Evolutionary conservation across 2,888 invertebrate species (phyloP).

Genomic region (Brachynemurus nebulosus): DNA sequence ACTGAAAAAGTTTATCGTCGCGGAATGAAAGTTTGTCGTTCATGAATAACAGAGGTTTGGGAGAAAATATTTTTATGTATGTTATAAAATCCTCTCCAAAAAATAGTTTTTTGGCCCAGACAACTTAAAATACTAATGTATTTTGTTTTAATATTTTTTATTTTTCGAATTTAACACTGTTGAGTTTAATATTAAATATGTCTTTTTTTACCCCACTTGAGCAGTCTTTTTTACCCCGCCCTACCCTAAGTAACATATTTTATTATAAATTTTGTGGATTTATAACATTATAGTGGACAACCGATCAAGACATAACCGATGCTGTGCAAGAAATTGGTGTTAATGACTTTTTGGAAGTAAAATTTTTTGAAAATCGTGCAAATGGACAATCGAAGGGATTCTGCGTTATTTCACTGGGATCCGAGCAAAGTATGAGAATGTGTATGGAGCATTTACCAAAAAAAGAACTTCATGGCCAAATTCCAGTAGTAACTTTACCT

Average conservation of each 20-base stretch:
- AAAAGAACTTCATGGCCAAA: slow-evolving; percentile 91
- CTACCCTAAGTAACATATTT: too few species aligned
- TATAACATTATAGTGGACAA: slow-evolving; percentile 73
- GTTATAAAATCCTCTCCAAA: slow-evolving; percentile 1
- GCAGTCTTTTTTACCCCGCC: too few species aligned
- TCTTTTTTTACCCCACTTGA: too few species aligned
- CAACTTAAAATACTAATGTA: too few species aligned
- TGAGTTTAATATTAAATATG: too few species aligned
- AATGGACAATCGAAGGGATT: slow-evolving; percentile 99
- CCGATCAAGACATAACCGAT: slow-evolving; percentile 90
- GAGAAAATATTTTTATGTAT: too few species aligned
- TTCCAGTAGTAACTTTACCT: slow-evolving; percentile 86
- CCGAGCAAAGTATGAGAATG: slow-evolving; percentile 76
- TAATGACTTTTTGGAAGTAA: slow-evolving; percentile 90
- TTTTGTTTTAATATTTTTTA: too few species aligned
- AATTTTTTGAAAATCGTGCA: slow-evolving; percentile 97
- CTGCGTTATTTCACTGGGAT: slow-evolving; percentile 88
- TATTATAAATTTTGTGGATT: slow-evolving; percentile 9
- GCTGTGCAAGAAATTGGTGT: slow-evolving; percentile 81
- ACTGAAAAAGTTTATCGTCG: too few species aligned
- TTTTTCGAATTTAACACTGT: too few species aligned
- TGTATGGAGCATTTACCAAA: slow-evolving; percentile 91
- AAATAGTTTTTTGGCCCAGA: too few species aligned
- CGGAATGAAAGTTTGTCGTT: too few species aligned
- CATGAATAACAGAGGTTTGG: too few species aligned